Base-by-base conservation (phyloP, 2,888 invertebrate genomes). In the Graphium colonna region DNA sequence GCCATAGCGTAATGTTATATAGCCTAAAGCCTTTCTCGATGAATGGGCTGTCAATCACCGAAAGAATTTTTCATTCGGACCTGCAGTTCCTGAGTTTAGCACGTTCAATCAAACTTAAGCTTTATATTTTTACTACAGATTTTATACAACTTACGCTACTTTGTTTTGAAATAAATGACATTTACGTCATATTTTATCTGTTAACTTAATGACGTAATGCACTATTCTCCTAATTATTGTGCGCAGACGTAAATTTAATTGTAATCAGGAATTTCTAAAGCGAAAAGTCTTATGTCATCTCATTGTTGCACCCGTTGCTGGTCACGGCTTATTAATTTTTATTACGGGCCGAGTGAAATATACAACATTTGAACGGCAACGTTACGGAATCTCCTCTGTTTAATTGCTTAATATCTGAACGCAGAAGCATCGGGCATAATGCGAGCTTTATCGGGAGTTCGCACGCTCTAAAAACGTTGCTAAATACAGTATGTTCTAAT, bases 391-490 rank as follows among this genome's bases (percentile, higher is more conserved):
- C 10, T 51, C n/a, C 28, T 21, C 21, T 21, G 21, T 21, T 21
- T 21, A 21, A 21, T 21, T 21, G 21, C 21, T 21, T 21, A 21
- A 21, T 21, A 28, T 45, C 38, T 31, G 26, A 17, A 41, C 21
- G 45, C 31, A 52, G 21, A 21, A 21, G 3, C 21, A 21, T 21
- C 5, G 31, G 31, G 9, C 10, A 31, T 31, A 5, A 31, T 31
- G 31, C 31, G 31, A 31, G 31, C 31, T 31, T 31, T 31, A 31
- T 31, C 31, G 31, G 31, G 2, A 21, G 21, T 74, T 82, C 82
- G 63, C 83, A 83, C 82, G 84, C 82, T 82, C 82, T 71, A 69
- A 74, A 82, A 79, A 58, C 58, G 58, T 56, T 56, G 3, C 36
- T 4, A 36, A 31, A 10, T 31, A 9, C n/a, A n/a, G n/a, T n/a